phyloP scores from a whole-genome alignment of 2,797 vertebrate species.

The Pseudochirops corinnae region DNA sequence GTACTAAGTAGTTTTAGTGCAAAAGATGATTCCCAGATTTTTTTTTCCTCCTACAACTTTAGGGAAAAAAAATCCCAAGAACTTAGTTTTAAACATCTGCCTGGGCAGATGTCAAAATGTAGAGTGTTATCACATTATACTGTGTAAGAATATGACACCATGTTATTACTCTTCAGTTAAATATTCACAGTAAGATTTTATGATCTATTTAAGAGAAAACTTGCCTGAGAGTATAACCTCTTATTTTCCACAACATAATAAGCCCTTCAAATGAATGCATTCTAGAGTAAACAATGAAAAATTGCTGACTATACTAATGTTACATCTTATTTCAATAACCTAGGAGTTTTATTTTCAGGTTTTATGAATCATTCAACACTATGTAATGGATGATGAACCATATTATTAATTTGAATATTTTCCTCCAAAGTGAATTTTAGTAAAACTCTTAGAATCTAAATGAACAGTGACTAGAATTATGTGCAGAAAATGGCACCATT shows the following conservation, averaged over 20 bases:
- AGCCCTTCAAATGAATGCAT: conserved; percentile 65
- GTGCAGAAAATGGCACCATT: conserved; percentile 65
- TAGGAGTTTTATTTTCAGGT: conserved; percentile 63
- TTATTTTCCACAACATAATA: conserved; percentile 62
- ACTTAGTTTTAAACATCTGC: conserved; percentile 84
- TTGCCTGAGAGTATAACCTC: conserved; percentile 69
- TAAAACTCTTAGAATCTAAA: conserved; percentile 68
- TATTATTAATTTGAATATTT: conserved; percentile 72
- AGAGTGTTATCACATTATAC: conserved; percentile 72
- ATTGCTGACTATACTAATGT: conserved; percentile 54
- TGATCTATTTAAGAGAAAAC: conserved; percentile 76
- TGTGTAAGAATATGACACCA: conserved; percentile 78
- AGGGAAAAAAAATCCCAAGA: conserved; percentile 73
- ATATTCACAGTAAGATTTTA: conserved; percentile 80
- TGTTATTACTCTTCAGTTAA: conserved; percentile 81
- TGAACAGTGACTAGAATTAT: conserved; percentile 54
- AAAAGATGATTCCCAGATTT: conserved; percentile 83
- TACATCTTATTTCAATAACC: conserved; percentile 50
- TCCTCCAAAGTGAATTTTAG: conserved; percentile 73
- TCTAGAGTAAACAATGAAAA: conserved; percentile 77
- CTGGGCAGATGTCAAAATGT: conserved; percentile 85
- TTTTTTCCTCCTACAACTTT: conserved; percentile 70
- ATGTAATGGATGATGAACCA: conserved; percentile 23
- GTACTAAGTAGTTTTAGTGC: conserved; percentile 79
- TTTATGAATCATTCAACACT: conserved; percentile 47